Evolutionary conservation across 2,797 vertebrate genomes (phyloP).

Genomic region (Picus viridis): DNA sequence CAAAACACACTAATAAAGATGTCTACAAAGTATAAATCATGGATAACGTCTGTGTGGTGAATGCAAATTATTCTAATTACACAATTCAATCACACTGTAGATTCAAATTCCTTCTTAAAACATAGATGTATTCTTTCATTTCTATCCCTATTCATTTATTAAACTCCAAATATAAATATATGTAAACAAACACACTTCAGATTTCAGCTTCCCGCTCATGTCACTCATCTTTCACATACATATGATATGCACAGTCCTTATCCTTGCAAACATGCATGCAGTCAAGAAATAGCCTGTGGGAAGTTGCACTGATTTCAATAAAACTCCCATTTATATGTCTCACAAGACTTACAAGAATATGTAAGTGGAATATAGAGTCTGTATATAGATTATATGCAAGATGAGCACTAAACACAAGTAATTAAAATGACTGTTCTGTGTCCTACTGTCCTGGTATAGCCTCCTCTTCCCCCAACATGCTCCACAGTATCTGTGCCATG

Average conservation of each 20-base stretch:
- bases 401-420: neutral
- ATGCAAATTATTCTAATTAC: neutral
- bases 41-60: neutral
- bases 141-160: neutral
- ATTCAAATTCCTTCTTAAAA: neutral
- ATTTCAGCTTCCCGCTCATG: neutral
- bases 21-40: neutral
- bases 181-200: neutral
- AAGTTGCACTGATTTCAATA: neutral
- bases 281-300: neutral
- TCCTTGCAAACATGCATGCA: neutral
- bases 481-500: neutral
- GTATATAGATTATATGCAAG: neutral
- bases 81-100: neutral
- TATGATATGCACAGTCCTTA: neutral
- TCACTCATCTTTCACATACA: neutral
- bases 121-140: neutral
- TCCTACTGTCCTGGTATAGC: neutral
- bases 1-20: neutral
- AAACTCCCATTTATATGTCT: neutral
- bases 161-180: neutral
- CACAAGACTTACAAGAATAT: neutral
- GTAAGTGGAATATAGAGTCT: neutral
- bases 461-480: neutral
- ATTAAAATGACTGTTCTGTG: neutral